A percentile compares a stretch with the other conserved stretches of the same genome.
Conservation (phyloP, 2,888 invertebrate species). For the Lithodes maja region DNA sequence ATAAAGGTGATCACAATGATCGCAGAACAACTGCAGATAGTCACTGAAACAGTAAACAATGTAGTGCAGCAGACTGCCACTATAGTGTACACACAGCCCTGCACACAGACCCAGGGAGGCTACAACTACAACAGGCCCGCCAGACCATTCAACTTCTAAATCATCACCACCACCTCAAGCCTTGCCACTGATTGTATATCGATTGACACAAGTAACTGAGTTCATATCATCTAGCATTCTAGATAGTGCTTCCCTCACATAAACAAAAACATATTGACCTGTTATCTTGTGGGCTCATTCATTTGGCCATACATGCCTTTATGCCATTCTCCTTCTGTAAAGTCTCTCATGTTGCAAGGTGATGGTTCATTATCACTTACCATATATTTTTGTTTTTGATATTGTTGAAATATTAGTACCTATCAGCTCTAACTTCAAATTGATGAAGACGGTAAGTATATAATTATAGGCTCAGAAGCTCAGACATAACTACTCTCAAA, state of each 20-base stretch:
- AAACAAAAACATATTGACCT: too few relatives aligned
- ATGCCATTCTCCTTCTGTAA: neutral
- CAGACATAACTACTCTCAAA: too few relatives aligned
- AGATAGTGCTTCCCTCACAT: too few relatives aligned
- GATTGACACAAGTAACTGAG: too few relatives aligned
- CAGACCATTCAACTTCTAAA: slow-evolving; percentile 33
- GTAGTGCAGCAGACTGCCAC: slow-evolving; percentile 42
- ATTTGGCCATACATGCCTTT: neutral
- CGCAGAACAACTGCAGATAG: slow-evolving; percentile 43
- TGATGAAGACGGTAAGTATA: too few relatives aligned
- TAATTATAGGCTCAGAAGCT: too few relatives aligned
- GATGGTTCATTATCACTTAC: neutral
- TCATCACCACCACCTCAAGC: neutral
- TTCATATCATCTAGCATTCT: too few relatives aligned
- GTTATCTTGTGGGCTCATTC: too few relatives aligned
- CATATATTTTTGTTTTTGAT: neutral
- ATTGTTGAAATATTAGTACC: too few relatives aligned
- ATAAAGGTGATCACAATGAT: slow-evolving; percentile 42
- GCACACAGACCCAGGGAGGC: slow-evolving; percentile 41
- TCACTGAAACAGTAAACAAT: slow-evolving; percentile 45
- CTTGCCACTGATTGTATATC: neutral
- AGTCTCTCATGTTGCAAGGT: neutral
- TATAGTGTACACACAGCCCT: slow-evolving; percentile 51
- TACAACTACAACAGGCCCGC: slow-evolving; percentile 64
- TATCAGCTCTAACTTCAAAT: too few relatives aligned